Base-by-base conservation (phyloP, 2,888 invertebrate genomes). In the Hyles lineata region DNA sequence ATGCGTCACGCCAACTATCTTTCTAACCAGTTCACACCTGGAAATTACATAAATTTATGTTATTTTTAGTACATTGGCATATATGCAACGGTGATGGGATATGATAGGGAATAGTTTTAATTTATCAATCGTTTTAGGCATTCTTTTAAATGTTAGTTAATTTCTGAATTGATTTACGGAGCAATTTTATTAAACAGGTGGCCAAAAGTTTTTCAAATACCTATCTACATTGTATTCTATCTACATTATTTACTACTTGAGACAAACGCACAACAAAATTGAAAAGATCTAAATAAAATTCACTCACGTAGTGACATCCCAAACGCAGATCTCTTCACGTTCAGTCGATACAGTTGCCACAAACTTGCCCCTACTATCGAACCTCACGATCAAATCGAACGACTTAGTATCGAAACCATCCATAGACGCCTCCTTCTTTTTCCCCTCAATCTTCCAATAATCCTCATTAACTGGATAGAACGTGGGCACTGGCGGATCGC, bases 261-360 rank as follows among this genome's bases (percentile, higher is more conserved):
- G 9, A 11, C 9, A 59, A 59, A 21, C 0, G 59, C 6, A 23
- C 8, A 2, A 9, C 21, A 15, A 9, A 9, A 60, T 25, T 11
- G 3, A 19, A 2, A n/a, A 11, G 11, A 71, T 52, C 11, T 29
- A 84, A 91, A 7, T 25, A 19, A 11, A n/a, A 71, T 59, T 15
- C 29, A 84, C 91, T 90, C 75, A 93, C 94, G 86, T 89, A 1
- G 87, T 82, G 21, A 97, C 96, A 92, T 98, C 97, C 97, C 98
- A 98, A 11, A 98, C 97, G 80, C 96, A 96, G 60, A 98, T 96
- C 89, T 97, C 97, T 80, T 97, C 97, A 15, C 96, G 90, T 72
- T 96, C 96, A 0, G 97, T 97, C 4, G 97, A 96, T 32, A 98
- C 95, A 0, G 97, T 97, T 17, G 97, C 97, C 50, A 97, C 96